Conservation (phyloP, 2,888 invertebrate genomes). For the Diabrotica balteata region DNA sequence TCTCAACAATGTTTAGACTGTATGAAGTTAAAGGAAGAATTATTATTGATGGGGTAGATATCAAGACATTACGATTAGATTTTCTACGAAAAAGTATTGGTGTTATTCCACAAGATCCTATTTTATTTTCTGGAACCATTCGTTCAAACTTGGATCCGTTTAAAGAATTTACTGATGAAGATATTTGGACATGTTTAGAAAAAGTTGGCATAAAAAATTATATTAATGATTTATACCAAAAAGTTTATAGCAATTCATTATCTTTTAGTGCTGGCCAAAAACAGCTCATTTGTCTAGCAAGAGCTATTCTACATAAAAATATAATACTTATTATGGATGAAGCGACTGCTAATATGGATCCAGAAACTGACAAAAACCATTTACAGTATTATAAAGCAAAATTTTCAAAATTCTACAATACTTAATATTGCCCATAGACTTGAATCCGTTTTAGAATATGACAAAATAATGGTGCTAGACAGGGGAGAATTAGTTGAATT, state of each 20-base stretch:
- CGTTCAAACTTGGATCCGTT: conserved; percentile 89
- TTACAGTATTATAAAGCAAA: conserved; percentile 62
- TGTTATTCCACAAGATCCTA: conserved; percentile 86
- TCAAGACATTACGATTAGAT: conserved; percentile 73
- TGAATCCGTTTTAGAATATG: conserved; percentile 65
- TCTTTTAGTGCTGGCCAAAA: conserved; percentile 64
- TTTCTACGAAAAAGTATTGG: conserved; percentile 77
- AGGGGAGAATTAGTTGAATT: conserved; percentile 55
- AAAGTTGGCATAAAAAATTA: conserved; percentile 72
- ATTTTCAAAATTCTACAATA: conserved; percentile 64
- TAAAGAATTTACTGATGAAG: conserved; percentile 75
- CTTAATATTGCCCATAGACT: conserved; percentile 59
- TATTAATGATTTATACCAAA: conserved; percentile 66
- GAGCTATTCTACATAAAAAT: conserved; percentile 62
- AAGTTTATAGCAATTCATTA: conserved; percentile 34
- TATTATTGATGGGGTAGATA: conserved; percentile 79
- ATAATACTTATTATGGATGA: conserved; percentile 64
- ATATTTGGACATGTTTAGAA: conserved; percentile 82
- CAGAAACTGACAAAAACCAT: conserved; percentile 61
- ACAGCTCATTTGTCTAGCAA: conserved; percentile 64
- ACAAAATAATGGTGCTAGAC: conserved; percentile 63
- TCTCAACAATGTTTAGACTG: conserved; percentile 80
- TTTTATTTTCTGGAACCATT: conserved; percentile 84
- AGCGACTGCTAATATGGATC: conserved; percentile 65
- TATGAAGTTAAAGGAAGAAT: conserved; percentile 79